Base-by-base conservation (phyloP, 2,888 invertebrate genomes). In the Cheilosia vernalis region DNA sequence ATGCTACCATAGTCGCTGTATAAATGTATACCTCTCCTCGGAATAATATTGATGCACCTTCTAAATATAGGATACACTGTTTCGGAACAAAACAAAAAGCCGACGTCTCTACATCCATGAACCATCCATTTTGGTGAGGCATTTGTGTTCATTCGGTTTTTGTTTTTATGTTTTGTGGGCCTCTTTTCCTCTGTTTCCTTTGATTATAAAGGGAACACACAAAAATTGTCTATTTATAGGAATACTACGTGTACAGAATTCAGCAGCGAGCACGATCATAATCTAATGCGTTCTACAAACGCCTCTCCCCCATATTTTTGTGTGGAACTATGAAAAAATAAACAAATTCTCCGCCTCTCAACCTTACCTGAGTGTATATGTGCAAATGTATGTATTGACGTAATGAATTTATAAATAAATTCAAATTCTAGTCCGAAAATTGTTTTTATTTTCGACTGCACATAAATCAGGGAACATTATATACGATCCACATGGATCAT, bases 61-160 rank as follows among this genome's bases (percentile, higher is more conserved):
- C 84, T 85, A 85, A 85, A 85, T 80, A 85, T 85, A 85, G 84
- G 63, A 61, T 76, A 63, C 47, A 72, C 63, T 70, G 49, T 72
- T 76, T 76, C 61, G 37, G 79, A 76, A 53, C 53, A 60, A 49
- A 81, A 53, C 19, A 74, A 66, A 53, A 60, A 19, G 37, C 49
- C 42, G 15, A 51, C 63, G 15, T 33, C 44, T 33, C 37, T 37
- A 37, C 13, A 27, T 33, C 76, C 56, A 56, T 51, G 61, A 61
- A 30, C 49, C 74, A 64, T 58, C 70, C 72, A 64, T 79, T 72
- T 79, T 51, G 69, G 69, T 76, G 58, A 76, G 56, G 58, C 47
- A 77, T 70, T 72, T 47, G 24, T 61, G 42, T 27, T 24, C 15
- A 24, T 63, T 40, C 24, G 9, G 19, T 47, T 53, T 64, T 44